These are phyloP conservation scores for Erebia ligea DNA, from an alignment of 2,888 invertebrate genomes.

Conservation along the genomic window DNA sequence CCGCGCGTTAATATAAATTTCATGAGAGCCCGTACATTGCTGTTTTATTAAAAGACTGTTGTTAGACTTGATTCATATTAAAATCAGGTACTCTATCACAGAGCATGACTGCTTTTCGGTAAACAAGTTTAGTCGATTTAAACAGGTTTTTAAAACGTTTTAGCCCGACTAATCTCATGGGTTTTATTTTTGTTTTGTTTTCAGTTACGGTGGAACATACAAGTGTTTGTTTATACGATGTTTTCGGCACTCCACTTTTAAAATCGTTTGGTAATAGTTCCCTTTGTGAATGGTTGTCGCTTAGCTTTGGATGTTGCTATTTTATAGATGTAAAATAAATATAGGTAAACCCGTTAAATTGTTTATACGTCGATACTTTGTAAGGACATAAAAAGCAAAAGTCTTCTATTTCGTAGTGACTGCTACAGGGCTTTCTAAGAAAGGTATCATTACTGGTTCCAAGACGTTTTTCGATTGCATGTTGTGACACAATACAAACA, in stretches of 20 bases:
- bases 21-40: constrained; percentile 57
- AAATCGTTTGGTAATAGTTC: neutral
- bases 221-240: neutral
- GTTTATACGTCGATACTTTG: neutral
- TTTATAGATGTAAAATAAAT: neutral
- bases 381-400: neutral
- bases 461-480: neutral
- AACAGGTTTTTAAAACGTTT: constrained; percentile 2
- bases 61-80: constrained; percentile 58
- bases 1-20: constrained; percentile 64
- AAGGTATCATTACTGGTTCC: neutral
- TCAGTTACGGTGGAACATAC: neutral
- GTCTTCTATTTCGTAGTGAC: too few species aligned
- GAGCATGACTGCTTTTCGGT: neutral
- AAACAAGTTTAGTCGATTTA: constrained; percentile 3
- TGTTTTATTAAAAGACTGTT: constrained; percentile 63
- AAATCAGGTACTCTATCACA: constrained; percentile 34
- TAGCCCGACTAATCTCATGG: neutral
- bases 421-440: neutral
- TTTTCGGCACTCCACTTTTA: neutral
- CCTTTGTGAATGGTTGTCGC: neutral
- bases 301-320: neutral
- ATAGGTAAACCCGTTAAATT: neutral
- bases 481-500: neutral
- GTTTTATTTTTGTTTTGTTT: neutral